Percentiles rank a stretch among this genome's conserved stretches.
Conservation (phyloP, 2,888 invertebrate genomes). For the Bombylius major region DNA sequence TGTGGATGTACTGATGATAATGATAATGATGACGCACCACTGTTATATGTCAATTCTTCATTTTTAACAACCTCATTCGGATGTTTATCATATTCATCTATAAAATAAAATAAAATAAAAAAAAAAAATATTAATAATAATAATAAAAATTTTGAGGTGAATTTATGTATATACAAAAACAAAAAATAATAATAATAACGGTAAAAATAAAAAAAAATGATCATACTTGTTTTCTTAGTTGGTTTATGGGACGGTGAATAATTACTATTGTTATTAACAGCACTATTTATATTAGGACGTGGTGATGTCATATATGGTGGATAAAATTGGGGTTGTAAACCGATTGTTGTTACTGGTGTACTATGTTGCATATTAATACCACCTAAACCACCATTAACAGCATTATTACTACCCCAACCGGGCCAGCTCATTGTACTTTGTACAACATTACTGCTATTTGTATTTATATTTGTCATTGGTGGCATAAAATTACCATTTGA, state of each 20-base stretch:
- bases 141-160: background rate
- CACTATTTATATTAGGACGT: slow-evolving; percentile 22
- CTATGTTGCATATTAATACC: slow-evolving; percentile 13
- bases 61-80: slow-evolving; percentile 89
- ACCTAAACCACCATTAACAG: slow-evolving; percentile 22
- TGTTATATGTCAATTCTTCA: slow-evolving; percentile 73
- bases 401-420: slow-evolving; percentile 9
- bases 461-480: slow-evolving; percentile 24
- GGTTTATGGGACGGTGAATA: slow-evolving; percentile 40
- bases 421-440: slow-evolving; percentile 31
- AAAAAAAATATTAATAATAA: background rate
- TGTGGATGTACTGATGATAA: slow-evolving; percentile 3
- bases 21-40: slow-evolving; percentile 24
- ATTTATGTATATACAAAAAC: background rate
- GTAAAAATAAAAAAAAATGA: too few relatives aligned
- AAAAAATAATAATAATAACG: background rate
- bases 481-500: slow-evolving; percentile 14
- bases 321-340: slow-evolving; percentile 21
- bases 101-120: slow-evolving; percentile 2
- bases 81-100: slow-evolving; percentile 77
- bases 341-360: slow-evolving; percentile 18
- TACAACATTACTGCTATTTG: slow-evolving; percentile 29
- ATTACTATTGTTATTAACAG: slow-evolving; percentile 27
- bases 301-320: slow-evolving; percentile 23
- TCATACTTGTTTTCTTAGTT: slow-evolving; percentile 48